Conservation (phyloP, 2,113 vertebrate species). For the Nematolebias whitei region DNA sequence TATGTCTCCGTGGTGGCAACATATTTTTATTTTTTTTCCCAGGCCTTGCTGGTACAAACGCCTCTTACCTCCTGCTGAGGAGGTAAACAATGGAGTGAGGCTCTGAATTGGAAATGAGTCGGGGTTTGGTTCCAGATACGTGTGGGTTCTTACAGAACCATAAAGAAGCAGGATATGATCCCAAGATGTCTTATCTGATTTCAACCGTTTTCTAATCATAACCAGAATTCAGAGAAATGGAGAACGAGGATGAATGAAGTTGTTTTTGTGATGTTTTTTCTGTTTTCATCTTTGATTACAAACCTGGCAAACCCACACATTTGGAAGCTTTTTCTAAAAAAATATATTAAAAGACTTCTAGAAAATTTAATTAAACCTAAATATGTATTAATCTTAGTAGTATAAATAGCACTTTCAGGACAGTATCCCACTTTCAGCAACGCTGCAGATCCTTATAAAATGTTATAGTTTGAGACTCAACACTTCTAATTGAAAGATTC, state of each 20-base stretch:
- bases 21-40: slow-evolving; percentile 42
- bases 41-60: slow-evolving; percentile 39
- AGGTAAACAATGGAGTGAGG: slow-evolving; percentile 43
- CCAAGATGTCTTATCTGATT: neutral
- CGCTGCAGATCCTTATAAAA: neutral
- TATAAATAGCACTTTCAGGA: too few relatives aligned
- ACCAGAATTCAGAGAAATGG: too few relatives aligned
- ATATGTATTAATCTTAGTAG: neutral
- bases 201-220: too few relatives aligned
- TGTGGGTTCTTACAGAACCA: neutral
- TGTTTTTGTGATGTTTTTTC: too few relatives aligned
- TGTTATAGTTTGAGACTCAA: neutral
- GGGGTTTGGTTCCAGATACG: neutral
- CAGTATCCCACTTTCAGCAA: neutral
- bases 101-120: neutral
- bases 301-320: too few relatives aligned
- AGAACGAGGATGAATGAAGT: too few relatives aligned
- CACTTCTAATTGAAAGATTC: neutral
- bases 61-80: slow-evolving; percentile 12
- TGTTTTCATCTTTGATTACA: too few relatives aligned
- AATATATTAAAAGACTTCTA: too few relatives aligned
- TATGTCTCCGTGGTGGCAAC: slow-evolving; percentile 28
- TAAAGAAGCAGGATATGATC: slow-evolving; percentile 2
- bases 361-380: too few relatives aligned
- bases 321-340: too few relatives aligned